phyloP scores from a whole-genome alignment of 2,113 vertebrate genomes.

The Pycnonotus jocosus region DNA sequence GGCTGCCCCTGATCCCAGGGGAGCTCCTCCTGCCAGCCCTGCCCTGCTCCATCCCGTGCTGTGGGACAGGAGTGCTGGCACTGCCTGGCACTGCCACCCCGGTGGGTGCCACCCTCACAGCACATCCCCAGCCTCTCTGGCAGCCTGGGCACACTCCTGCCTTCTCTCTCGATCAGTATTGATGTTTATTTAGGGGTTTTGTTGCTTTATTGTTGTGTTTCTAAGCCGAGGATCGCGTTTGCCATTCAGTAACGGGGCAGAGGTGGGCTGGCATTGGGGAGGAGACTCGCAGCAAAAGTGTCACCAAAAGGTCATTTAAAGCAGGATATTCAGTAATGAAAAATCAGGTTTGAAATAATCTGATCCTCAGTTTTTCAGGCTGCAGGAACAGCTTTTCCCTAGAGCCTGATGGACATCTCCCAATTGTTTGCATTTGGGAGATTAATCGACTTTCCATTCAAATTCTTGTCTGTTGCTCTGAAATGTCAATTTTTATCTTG shows the following conservation, averaged over 20 bases:
- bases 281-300: not conserved
- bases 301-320: not conserved
- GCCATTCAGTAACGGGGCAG: not conserved
- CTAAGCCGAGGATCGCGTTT: rapidly evolving
- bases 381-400: not conserved
- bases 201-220: not conserved
- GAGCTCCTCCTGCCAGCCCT: not conserved
- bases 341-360: not conserved
- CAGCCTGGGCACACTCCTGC: rapidly evolving
- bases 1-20: not conserved
- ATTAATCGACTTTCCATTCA: not conserved
- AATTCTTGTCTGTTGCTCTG: not conserved
- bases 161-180: not conserved
- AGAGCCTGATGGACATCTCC: not conserved
- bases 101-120: not conserved
- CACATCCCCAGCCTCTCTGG: not conserved
- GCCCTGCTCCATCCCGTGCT: too few species aligned
- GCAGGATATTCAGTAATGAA: not conserved
- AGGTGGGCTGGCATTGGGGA: not conserved
- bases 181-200: rapidly evolving
- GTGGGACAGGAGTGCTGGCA: not conserved
- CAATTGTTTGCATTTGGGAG: not conserved
- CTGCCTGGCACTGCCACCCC: rapidly evolving
- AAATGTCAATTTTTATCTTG: not conserved
- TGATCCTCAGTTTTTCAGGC: not conserved